Percentiles rank a stretch among this genome's conserved stretches.
Evolutionary conservation across 2,888 invertebrate species (phyloP).

Genomic region (Chesias legatella): DNA sequence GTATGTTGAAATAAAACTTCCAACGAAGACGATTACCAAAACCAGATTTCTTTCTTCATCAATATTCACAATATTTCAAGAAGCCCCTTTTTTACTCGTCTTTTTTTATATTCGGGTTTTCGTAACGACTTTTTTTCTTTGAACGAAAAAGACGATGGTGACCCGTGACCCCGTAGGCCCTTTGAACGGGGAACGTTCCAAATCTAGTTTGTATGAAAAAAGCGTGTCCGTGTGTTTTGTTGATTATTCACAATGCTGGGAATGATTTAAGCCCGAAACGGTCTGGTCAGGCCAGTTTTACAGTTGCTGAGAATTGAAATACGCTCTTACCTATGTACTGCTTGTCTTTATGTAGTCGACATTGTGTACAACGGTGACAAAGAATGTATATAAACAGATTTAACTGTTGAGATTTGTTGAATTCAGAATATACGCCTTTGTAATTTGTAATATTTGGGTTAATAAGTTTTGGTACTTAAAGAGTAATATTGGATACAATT

Average conservation of each 20-base stretch:
- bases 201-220: slow-evolving; percentile 74
- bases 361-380: too few relatives aligned
- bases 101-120: slow-evolving; percentile 58
- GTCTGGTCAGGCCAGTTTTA: slow-evolving; percentile 49
- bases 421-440: too few relatives aligned
- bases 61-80: slow-evolving; percentile 79
- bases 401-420: too few relatives aligned
- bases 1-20: slow-evolving; percentile 51
- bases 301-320: slow-evolving; percentile 4
- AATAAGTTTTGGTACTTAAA: too few relatives aligned
- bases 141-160: slow-evolving; percentile 67
- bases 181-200: slow-evolving; percentile 58
- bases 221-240: slow-evolving; percentile 61
- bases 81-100: slow-evolving; percentile 69
- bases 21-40: slow-evolving; percentile 58
- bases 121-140: slow-evolving; percentile 76
- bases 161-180: slow-evolving; percentile 67
- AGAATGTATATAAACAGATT: too few relatives aligned
- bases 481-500: too few relatives aligned
- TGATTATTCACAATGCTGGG: slow-evolving; percentile 45
- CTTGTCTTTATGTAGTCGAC: slow-evolving; percentile 7
- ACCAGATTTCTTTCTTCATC: slow-evolving; percentile 79
- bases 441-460: too few relatives aligned
- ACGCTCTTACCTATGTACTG: slow-evolving; percentile 7
- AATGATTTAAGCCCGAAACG: slow-evolving; percentile 48